Conservation (phyloP, 2,797 vertebrate genomes). For the Pelochelys cantorii region DNA sequence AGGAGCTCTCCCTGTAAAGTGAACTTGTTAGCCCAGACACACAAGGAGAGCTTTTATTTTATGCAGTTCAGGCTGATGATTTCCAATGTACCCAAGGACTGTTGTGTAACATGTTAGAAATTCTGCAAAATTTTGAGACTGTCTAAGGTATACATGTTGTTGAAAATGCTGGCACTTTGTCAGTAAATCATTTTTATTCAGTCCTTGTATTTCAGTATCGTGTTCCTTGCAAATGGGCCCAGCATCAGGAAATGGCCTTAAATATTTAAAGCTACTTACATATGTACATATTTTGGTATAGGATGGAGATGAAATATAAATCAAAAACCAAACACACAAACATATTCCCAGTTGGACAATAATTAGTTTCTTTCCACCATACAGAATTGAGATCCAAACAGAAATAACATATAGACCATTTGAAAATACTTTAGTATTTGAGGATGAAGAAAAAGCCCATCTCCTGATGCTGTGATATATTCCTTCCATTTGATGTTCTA, state of each 20-base stretch:
- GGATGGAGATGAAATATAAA: constrained; percentile 51
- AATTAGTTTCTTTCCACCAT: neutral
- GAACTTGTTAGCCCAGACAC: neutral
- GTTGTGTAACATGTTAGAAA: neutral
- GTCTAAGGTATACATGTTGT: neutral
- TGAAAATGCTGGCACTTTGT: constrained; percentile 30
- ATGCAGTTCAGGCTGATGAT: constrained; percentile 49
- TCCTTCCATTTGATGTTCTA: constrained; percentile 12
- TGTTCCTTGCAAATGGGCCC: constrained; percentile 9
- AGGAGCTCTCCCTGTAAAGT: neutral
- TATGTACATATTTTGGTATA: constrained; percentile 33
- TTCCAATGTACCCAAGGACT: neutral
- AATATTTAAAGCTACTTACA: constrained; percentile 60
- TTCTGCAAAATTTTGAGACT: neutral
- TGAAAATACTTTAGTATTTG: neutral
- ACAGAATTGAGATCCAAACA: neutral
- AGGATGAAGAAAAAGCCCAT: neutral
- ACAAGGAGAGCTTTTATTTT: constrained; percentile 45
- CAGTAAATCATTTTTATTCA: neutral
- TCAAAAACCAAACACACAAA: constrained; percentile 50
- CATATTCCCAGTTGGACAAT: neutral
- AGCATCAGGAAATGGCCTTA: constrained; percentile 38
- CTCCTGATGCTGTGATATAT: neutral
- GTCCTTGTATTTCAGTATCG: neutral
- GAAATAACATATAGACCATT: neutral